phyloP scores from a whole-genome alignment of 2,113 vertebrate genomes.

The Microcebus jonahi region DNA sequence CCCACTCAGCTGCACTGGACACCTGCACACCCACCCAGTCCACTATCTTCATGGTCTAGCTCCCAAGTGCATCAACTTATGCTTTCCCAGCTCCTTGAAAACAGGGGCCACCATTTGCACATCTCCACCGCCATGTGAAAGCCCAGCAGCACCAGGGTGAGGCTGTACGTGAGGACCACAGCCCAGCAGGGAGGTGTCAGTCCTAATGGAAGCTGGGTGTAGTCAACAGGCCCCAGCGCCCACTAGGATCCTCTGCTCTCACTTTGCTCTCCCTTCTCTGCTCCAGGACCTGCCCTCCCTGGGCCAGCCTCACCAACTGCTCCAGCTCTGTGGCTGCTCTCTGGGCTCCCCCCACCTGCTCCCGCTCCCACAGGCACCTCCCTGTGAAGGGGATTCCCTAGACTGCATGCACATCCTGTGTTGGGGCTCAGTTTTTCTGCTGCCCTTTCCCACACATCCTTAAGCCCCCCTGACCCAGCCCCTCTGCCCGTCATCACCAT shows the following conservation, averaged over 20 bases:
- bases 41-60: background rate
- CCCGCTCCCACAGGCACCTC: background rate
- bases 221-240: background rate
- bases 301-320: background rate
- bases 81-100: background rate
- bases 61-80: no score
- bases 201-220: no score
- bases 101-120: rapidly evolving
- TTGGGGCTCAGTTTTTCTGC: background rate
- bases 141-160: no score
- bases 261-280: background rate
- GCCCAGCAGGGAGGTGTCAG: background rate
- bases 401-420: background rate
- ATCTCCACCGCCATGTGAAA: background rate
- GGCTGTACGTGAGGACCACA: rapidly evolving
- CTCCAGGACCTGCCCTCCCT: no score
- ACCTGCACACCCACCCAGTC: background rate
- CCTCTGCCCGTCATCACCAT: background rate
- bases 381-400: background rate
- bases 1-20: rapidly evolving
- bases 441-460: background rate
- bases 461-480: background rate
- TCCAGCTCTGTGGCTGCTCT: background rate
- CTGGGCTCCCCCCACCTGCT: background rate
- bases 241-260: background rate